Percentiles rank a stretch among this genome's conserved stretches.
These are phyloP conservation scores for Ictalurus furcatus DNA, from an alignment of 2,113 vertebrate species.

Conservation along the genomic window DNA sequence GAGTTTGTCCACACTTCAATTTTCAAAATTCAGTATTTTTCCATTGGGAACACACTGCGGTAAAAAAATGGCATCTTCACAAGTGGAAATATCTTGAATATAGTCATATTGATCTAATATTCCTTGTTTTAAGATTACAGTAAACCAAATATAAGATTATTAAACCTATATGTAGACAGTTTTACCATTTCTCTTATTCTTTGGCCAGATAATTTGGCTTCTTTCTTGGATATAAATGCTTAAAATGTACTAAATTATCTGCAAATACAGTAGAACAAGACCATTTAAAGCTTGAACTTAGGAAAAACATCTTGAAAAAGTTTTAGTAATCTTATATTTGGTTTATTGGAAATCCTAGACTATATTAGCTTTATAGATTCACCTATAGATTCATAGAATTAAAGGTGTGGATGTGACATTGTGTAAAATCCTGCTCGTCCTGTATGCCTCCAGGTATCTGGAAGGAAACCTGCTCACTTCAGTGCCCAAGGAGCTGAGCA, in stretches of 20 bases:
- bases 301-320: not conserved
- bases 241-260: too few relatives aligned
- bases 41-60: not conserved
- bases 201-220: too few relatives aligned
- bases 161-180: too few relatives aligned
- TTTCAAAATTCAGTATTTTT: not conserved
- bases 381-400: not conserved
- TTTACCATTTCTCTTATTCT: too few relatives aligned
- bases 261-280: too few relatives aligned
- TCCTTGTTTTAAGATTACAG: not conserved
- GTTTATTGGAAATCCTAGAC: not conserved
- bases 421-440: not conserved
- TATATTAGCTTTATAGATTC: not conserved
- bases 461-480: slow-evolving; percentile 92
- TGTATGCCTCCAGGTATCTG: slow-evolving; percentile 84
- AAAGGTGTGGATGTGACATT: not conserved
- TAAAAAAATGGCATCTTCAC: not conserved
- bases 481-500: slow-evolving; percentile 86
- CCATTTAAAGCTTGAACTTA: not conserved
- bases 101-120: not conserved
- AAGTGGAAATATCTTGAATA: not conserved
- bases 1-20: not conserved
- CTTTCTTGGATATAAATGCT: too few relatives aligned
- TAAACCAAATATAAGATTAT: too few relatives aligned
- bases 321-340: not conserved